Conservation (phyloP, 2,888 invertebrate species). For the Dicyrtomina minuta region DNA sequence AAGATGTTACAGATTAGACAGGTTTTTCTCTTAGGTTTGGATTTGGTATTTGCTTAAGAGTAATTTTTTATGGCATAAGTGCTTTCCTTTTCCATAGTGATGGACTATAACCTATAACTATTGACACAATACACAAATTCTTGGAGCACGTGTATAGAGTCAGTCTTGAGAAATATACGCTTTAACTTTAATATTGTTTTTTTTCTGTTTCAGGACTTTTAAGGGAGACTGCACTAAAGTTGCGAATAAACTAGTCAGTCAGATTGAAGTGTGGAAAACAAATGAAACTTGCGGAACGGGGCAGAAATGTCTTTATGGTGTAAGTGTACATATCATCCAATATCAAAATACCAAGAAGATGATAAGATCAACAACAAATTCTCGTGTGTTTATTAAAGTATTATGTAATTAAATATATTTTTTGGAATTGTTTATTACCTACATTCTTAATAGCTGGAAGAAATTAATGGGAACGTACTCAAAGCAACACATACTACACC, state of each 20-base stretch:
- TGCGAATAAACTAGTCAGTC: slow-evolving; percentile 45
- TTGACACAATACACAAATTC: too few relatives aligned
- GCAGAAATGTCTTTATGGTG: slow-evolving; percentile 29
- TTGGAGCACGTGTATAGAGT: too few relatives aligned
- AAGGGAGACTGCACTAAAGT: slow-evolving; percentile 47
- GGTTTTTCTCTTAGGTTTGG: too few relatives aligned
- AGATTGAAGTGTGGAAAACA: slow-evolving; percentile 49
- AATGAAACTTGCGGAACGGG: slow-evolving; percentile 30
- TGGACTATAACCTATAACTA: too few relatives aligned
- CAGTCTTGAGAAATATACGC: too few relatives aligned
- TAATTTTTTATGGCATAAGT: too few relatives aligned
- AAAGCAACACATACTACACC: slow-evolving; percentile 53
- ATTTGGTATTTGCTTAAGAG: too few relatives aligned
- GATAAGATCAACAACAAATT: not conserved
- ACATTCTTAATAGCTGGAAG: not conserved
- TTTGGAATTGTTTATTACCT: slow-evolving; percentile 51
- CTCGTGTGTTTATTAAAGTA: not conserved
- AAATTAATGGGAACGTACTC: slow-evolving; percentile 39
- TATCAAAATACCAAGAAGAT: slow-evolving; percentile 33
- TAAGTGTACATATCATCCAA: too few relatives aligned
- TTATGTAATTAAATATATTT: not conserved
- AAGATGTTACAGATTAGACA: too few relatives aligned
- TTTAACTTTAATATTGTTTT: too few relatives aligned
- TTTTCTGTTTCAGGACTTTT: slow-evolving; percentile 46
- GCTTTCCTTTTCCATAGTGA: too few relatives aligned